Conservation (phyloP, 2,888 invertebrate species). For the Volucella bombylans region DNA sequence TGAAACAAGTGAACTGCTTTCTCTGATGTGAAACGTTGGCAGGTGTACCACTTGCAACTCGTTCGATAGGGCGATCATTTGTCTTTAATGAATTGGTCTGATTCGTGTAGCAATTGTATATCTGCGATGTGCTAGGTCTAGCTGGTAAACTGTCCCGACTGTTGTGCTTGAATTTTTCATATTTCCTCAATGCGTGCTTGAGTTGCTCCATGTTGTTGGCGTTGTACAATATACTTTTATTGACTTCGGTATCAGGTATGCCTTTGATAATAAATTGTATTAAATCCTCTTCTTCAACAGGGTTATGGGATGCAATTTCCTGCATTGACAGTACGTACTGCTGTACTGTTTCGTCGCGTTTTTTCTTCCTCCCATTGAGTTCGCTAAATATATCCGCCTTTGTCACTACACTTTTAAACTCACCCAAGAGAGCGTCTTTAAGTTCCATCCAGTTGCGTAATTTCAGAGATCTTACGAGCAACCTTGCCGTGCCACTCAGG, state of each 20-base stretch:
- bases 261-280: too few species aligned
- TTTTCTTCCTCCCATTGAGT: conserved; percentile 40
- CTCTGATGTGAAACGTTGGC: too few species aligned
- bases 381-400: conserved; percentile 45
- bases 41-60: neutral
- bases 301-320: conserved; percentile 40
- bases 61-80: neutral
- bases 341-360: conserved; percentile 43
- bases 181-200: too few species aligned
- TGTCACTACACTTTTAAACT: too few species aligned
- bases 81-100: neutral
- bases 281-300: conserved; percentile 47
- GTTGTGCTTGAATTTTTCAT: too few species aligned
- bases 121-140: neutral
- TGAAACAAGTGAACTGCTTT: too few species aligned
- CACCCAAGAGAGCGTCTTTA: conserved; percentile 41
- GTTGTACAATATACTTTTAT: conserved; percentile 20
- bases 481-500: conserved; percentile 44
- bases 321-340: conserved; percentile 40
- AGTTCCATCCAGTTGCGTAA: conserved; percentile 46
- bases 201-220: too few species aligned
- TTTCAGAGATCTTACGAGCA: conserved; percentile 42
- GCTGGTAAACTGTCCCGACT: too few species aligned
- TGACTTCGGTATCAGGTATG: conserved; percentile 37
- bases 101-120: neutral